Base-by-base conservation (phyloP, 1,140 invertebrate species). In the Megathymus violae region DNA sequence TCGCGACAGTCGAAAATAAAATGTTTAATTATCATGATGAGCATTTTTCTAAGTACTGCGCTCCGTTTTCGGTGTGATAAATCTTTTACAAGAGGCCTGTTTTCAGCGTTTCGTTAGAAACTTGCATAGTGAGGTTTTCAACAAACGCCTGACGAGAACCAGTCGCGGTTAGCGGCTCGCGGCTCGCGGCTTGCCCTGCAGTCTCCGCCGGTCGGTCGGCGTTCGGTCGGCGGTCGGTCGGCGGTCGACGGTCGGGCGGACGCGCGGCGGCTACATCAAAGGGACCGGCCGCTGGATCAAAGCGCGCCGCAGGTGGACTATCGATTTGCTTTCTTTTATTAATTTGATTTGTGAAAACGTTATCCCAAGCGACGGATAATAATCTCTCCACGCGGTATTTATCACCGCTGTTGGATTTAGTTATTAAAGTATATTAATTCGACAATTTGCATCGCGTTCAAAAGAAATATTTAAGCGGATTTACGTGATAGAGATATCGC, bases 61-160 rank as follows among this genome's bases (percentile, higher is more conserved):
- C n/a, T n/a, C n/a, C n/a, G n/a, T n/a, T n/a, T n/a, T n/a, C n/a
- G n/a, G n/a, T n/a, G n/a, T n/a, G n/a, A n/a, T n/a, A n/a, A 6
- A 38, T 43, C 47, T 58, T 63, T 71, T 65, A 61, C 61, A 50
- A 43, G 59, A 50, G 64, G 70, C 60, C 48, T 34, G 54, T 68
- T 62, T 71, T 51, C 71, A 69, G 63, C 36, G 61, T 72, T 78
- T 76, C 73, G 69, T 67, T 69, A 59, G 68, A 70, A 77, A 64
- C 51, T 62, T 74, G 72, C 71, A 71, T 76, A 64, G 64, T 65
- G 72, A 76, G 72, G 66, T 75, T 75, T 75, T 75, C 73, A 70
- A 74, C 66, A 64, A 62, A 62, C 47, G 54, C 60, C 51, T 80
- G 82, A 78, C 80, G 71, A 71, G 70, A 77, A 78, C 69, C 78